Percentiles rank a stretch among this genome's conserved stretches.
Conservation (phyloP, 2,113 vertebrate genomes). For the Bagarius yarrelli region DNA sequence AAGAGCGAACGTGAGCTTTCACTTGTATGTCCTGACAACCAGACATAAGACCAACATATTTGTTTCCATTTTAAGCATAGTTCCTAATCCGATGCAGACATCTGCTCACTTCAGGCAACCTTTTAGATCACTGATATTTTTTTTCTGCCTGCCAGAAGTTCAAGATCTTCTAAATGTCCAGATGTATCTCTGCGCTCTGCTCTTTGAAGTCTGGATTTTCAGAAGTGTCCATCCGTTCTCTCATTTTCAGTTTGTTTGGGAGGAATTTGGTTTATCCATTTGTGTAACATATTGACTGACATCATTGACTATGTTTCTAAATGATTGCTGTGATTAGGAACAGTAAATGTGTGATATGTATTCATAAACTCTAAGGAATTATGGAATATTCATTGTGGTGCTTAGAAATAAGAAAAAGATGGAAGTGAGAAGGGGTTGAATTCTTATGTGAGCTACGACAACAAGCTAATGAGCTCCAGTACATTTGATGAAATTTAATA, state of each 20-base stretch:
- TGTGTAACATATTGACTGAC: background rate
- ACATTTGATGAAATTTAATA: background rate
- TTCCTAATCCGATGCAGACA: constrained; percentile 46
- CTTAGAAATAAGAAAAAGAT: background rate
- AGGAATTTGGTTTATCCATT: constrained; percentile 12
- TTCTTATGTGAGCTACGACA: background rate
- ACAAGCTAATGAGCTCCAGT: background rate
- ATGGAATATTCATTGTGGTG: background rate
- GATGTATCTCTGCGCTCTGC: constrained; percentile 27
- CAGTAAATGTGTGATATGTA: background rate
- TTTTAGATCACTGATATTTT: constrained; percentile 17
- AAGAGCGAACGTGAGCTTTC: constrained; percentile 26
- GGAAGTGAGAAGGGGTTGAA: background rate
- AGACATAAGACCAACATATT: constrained; percentile 37
- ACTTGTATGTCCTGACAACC: constrained; percentile 17
- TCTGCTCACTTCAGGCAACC: constrained; percentile 19
- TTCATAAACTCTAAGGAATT: background rate
- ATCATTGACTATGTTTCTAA: constrained; percentile 5
- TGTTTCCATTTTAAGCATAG: constrained; percentile 29
- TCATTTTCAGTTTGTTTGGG: constrained; percentile 23
- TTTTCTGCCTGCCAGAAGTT: constrained; percentile 31
- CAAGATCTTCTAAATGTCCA: constrained; percentile 22
- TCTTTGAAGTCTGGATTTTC: constrained; percentile 32
- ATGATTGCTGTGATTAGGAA: constrained; percentile 8
- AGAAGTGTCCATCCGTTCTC: constrained; percentile 33